A percentile compares a stretch with the other conserved stretches of the same genome.
These are phyloP conservation scores for Chelonus insularis DNA, from an alignment of 1,140 invertebrate species.

Conservation along the genomic window DNA sequence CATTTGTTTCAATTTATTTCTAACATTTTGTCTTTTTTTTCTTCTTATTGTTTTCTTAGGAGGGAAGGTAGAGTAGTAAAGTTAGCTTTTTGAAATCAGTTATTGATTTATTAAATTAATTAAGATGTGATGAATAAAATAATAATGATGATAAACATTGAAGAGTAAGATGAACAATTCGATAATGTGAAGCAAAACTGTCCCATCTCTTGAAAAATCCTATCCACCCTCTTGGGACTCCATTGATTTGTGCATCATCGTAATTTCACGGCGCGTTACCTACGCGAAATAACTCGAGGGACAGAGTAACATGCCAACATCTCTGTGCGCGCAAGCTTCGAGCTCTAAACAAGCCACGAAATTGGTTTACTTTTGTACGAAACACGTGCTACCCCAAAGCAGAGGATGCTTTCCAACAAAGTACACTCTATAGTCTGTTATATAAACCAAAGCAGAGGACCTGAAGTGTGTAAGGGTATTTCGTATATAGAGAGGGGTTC, in stretches of 20 bases:
- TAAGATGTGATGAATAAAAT: too few relatives aligned
- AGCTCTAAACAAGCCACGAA: constrained; percentile 60
- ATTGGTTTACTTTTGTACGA: constrained; percentile 55
- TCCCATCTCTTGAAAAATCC: background rate
- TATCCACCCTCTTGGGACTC: constrained; percentile 9
- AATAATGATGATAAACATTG: too few relatives aligned
- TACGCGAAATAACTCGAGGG: constrained; percentile 59
- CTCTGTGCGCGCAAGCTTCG: constrained; percentile 27
- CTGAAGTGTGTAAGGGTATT: background rate
- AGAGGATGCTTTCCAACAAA: background rate
- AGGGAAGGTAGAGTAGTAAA: too few relatives aligned
- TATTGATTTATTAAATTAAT: too few relatives aligned
- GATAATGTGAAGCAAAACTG: background rate
- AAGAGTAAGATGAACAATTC: background rate
- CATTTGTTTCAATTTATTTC: too few relatives aligned
- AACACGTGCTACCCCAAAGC: background rate
- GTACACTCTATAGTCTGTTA: background rate
- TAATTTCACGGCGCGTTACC: constrained; percentile 62
- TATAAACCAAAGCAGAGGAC: background rate
- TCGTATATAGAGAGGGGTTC: background rate
- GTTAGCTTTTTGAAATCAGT: too few relatives aligned
- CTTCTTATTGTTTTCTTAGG: too few relatives aligned
- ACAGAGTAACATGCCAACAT: constrained; percentile 33
- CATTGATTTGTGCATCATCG: constrained; percentile 60
- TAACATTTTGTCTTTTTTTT: too few relatives aligned